These are phyloP conservation scores for Charaxes varanes DNA, from an alignment of 1,140 invertebrate genomes.

Conservation along the genomic window DNA sequence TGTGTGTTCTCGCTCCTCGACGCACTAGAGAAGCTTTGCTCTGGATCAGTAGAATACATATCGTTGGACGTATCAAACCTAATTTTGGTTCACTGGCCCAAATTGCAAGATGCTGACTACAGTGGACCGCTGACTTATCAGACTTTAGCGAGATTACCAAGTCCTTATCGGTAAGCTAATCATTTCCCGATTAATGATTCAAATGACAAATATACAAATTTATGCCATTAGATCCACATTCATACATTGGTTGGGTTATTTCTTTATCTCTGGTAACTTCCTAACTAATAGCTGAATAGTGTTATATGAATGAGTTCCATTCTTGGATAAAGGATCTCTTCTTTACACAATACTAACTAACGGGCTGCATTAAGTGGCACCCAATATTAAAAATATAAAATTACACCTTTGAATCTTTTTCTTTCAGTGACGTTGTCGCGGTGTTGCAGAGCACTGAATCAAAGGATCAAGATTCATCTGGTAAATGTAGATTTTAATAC, in stretches of 20 bases:
- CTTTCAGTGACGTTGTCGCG: slow-evolving; percentile 67
- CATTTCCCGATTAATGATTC: no score
- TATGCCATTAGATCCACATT: no score
- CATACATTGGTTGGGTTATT: no score
- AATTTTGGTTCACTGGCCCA: slow-evolving; percentile 83
- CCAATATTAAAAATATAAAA: background rate
- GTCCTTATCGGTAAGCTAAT: slow-evolving; percentile 78
- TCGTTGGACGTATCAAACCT: slow-evolving; percentile 74
- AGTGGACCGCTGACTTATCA: slow-evolving; percentile 89
- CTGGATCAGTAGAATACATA: slow-evolving; percentile 77
- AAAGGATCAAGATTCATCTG: slow-evolving; percentile 67
- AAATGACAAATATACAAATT: no score
- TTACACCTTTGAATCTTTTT: slow-evolving; percentile 17
- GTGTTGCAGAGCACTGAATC: slow-evolving; percentile 65
- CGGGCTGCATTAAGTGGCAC: no score
- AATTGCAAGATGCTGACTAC: slow-evolving; percentile 87
- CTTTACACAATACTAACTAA: no score
- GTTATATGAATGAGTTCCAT: no score
- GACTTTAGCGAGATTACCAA: slow-evolving; percentile 86
- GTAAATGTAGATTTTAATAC: no score
- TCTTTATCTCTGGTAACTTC: slow-evolving; percentile 5
- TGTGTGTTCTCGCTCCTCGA: slow-evolving; percentile 89
- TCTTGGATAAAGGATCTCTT: no score
- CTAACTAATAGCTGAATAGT: no score
- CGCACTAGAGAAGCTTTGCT: slow-evolving; percentile 87